Percentiles rank a stretch among this genome's conserved stretches.
phyloP scores from a whole-genome alignment of 37 sponge, comb jelly and placozoan genomes.

The Corticium candelabrum region DNA sequence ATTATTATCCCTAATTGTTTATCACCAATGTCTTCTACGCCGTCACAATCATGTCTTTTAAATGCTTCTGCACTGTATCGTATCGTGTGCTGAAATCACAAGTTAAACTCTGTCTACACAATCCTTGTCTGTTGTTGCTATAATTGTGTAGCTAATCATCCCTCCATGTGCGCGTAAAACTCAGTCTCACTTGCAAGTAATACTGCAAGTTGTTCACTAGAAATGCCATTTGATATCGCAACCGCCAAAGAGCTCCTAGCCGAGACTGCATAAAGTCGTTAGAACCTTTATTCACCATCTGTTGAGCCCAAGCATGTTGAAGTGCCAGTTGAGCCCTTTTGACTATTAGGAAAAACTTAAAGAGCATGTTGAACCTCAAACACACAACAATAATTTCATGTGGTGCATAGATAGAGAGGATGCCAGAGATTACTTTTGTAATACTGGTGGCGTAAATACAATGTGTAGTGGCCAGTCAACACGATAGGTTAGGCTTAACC shows the following conservation, averaged over 20 bases:
- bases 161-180: neutral
- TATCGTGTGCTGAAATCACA: too few relatives aligned
- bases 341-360: constrained; percentile 57
- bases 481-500: neutral
- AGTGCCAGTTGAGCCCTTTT: constrained; percentile 58
- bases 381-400: neutral
- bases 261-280: neutral
- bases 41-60: too few relatives aligned
- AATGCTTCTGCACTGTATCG: too few relatives aligned
- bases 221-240: constrained; percentile 83
- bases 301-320: constrained; percentile 67
- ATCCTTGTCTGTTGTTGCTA: too few relatives aligned
- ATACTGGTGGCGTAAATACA: constrained; percentile 66
- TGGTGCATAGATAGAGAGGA: neutral
- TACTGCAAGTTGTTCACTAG: constrained; percentile 90
- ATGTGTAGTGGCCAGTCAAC: constrained; percentile 71
- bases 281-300: constrained; percentile 32
- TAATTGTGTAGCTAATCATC: neutral
- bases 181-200: constrained; percentile 73
- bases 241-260: constrained; percentile 37
- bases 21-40: too few relatives aligned
- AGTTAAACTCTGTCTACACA: too few relatives aligned
- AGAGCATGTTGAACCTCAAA: constrained; percentile 71
- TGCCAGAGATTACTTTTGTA: constrained; percentile 60
- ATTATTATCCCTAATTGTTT: neutral